phyloP scores from a whole-genome alignment of 2,113 vertebrate genomes.

The Heteronetta atricapilla region DNA sequence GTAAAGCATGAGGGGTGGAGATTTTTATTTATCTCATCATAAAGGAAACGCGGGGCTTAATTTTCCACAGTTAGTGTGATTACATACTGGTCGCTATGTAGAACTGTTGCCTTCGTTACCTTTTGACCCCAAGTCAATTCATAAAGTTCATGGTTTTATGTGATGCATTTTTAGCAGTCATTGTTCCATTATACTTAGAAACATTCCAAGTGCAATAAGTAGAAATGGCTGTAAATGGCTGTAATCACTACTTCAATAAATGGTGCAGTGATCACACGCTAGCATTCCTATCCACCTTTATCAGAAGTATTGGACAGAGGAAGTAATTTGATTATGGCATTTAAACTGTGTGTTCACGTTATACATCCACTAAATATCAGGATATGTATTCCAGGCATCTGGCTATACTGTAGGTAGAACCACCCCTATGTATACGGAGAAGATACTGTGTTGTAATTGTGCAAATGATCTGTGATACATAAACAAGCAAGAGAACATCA shows the following conservation, averaged over 20 bases:
- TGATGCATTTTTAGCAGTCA: not conserved
- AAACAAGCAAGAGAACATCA: not conserved
- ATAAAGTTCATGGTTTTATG: not conserved
- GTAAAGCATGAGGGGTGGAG: not conserved
- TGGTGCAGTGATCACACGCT: not conserved
- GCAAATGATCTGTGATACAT: not conserved
- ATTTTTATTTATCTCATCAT: not conserved
- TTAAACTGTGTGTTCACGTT: not conserved
- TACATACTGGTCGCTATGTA: not conserved
- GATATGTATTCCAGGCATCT: not conserved
- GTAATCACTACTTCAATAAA: not conserved
- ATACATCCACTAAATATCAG: not conserved
- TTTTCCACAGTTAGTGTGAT: not conserved
- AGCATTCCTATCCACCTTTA: not conserved
- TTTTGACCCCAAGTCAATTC: not conserved
- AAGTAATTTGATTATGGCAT: not conserved
- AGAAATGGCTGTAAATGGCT: not conserved
- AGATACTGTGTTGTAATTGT: not conserved
- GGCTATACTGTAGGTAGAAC: not conserved
- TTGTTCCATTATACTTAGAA: not conserved
- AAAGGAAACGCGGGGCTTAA: not conserved
- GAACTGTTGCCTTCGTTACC: not conserved
- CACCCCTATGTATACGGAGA: not conserved
- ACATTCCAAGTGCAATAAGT: not conserved
- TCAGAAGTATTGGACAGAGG: not conserved